Percentiles rank a stretch among this genome's conserved stretches.
These are phyloP conservation scores for Leptogaster cylindrica DNA, from an alignment of 2,888 invertebrate species.

Conservation along the genomic window DNA sequence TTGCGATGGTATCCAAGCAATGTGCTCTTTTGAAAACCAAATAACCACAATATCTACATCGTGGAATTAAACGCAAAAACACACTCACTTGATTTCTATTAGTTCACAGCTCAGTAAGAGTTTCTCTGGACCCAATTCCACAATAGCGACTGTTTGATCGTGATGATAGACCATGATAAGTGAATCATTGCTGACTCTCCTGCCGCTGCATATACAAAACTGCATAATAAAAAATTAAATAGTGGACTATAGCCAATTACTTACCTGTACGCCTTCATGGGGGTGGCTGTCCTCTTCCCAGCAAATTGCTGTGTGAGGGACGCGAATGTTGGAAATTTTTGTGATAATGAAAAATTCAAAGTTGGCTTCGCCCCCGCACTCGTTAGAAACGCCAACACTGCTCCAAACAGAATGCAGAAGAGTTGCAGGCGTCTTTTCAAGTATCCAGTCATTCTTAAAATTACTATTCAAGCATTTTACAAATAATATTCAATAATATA, in stretches of 20 bases:
- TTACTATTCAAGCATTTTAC: conserved; percentile 4
- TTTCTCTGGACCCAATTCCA: conserved; percentile 76
- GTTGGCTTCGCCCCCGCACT: conserved; percentile 60
- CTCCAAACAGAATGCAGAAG: conserved; percentile 53
- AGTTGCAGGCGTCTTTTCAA: conserved; percentile 54
- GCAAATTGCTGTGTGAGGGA: conserved; percentile 61
- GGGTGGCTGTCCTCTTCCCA: conserved; percentile 57
- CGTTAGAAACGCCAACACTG: conserved; percentile 55
- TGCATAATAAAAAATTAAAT: no score
- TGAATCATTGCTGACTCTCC: conserved; percentile 70
- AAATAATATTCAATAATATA: not conserved
- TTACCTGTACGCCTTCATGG: conserved; percentile 62
- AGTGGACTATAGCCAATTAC: no score
- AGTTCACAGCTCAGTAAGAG: conserved; percentile 78
- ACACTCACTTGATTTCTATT: conserved; percentile 87
- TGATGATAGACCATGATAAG: conserved; percentile 78
- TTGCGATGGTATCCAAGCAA: not conserved
- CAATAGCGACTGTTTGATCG: conserved; percentile 83
- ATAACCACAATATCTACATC: no score
- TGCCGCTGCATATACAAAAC: conserved; percentile 65
- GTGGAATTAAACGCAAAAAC: no score
- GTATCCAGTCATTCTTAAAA: not conserved
- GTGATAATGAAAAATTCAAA: conserved; percentile 56
- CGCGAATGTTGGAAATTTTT: conserved; percentile 58
- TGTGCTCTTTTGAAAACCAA: not conserved